Base-by-base conservation (phyloP, 2,888 invertebrate species). In the Idaea straminata region DNA sequence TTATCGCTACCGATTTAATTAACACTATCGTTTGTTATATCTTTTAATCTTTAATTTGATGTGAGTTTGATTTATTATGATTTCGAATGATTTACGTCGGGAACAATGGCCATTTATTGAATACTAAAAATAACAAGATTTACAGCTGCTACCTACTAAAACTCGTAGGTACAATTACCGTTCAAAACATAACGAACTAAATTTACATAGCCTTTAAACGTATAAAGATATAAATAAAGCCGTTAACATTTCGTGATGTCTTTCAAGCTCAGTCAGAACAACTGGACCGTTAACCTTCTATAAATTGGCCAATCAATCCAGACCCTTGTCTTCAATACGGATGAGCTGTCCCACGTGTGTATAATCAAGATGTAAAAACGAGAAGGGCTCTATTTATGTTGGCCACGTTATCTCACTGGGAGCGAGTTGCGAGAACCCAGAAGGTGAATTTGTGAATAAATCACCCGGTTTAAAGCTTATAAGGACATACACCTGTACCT, bases 401-500 rank as follows among this genome's bases (percentile, higher is more conserved):
- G 76, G 83, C 74, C 78, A 72, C 76, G 77, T 78, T 79, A 78
- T 79, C 74, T 76, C 77, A 63, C 62, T 71, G 77, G 78, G 78
- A 76, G 78, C 69, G 70, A 71, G 73, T 74, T 70, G 68, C 76
- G 72, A 69, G 75, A 75, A 73, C 75, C 72, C 75, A 71, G 73
- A 77, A 79, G 81, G 82, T 83, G 76, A 85, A 80, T 80, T 75
- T 76, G 73, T 79, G 83, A 84, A 87, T 87, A 89, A 87, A 89
- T 88, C 85, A 84, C 79, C 77, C 78, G 75, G 72, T 76, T 15
- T 34, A 74, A 72, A 80, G 79, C 81, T 84, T 79, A 77, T 80
- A 76, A 76, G 83, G 81, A 79, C 84, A 74, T 87, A 88, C 85
- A 86, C 86, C 87, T 85, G 83, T 77, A 47, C 47, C 10, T 47